Conservation (phyloP, 2,797 vertebrate species). For the Cheirogaleus major region DNA sequence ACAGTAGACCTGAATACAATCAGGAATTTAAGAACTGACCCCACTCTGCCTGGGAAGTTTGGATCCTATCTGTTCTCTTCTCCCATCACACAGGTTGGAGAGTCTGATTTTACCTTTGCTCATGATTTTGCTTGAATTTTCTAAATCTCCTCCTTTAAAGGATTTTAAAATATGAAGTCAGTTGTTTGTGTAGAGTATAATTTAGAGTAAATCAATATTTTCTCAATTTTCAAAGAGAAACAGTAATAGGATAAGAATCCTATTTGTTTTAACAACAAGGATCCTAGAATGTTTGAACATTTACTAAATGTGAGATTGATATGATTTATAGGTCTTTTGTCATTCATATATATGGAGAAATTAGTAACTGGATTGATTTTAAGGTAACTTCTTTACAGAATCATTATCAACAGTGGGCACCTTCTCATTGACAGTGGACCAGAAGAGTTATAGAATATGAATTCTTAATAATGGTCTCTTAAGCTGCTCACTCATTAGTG, state of each 20-base stretch:
- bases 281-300: neutral
- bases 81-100: fast-evolving
- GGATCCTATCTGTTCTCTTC: neutral
- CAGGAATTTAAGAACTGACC: neutral
- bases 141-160: neutral
- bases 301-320: neutral
- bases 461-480: neutral
- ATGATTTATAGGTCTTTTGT: neutral
- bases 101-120: neutral
- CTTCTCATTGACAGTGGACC: neutral
- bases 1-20: neutral
- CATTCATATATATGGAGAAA: neutral
- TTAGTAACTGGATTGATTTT: neutral
- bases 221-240: neutral
- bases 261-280: too few species aligned
- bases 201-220: neutral
- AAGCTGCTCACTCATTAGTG: neutral
- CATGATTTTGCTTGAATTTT: neutral
- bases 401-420: neutral
- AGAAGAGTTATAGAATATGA: neutral
- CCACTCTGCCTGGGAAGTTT: neutral
- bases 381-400: neutral
- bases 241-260: neutral
- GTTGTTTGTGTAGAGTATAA: neutral
- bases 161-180: neutral